Base-by-base conservation (phyloP, 2,888 invertebrate species). In the Volucella inanis region DNA sequence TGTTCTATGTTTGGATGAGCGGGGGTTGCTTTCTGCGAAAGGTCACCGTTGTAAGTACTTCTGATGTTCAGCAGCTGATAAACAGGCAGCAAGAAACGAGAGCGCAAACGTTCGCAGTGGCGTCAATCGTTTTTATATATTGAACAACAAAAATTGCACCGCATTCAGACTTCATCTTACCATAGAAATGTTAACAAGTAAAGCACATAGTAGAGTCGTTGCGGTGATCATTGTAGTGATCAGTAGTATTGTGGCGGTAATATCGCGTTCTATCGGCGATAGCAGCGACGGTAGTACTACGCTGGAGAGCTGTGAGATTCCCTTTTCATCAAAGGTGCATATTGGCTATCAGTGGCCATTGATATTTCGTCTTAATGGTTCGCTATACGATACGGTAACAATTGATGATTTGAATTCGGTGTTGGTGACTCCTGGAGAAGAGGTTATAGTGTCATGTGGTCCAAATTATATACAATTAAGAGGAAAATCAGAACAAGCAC, bases 321-420 rank as follows among this genome's bases (percentile, higher is more conserved):
- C 88, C 4, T 76, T 88, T 38, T 70, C 84, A 3, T 88, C 87
- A 1, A 78, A 76, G 49, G 77, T 14, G 0, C 70, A 86, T n/a
- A 87, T 87, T 74, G 77, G 83, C 39, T 76, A 87, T 14, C 88
- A 88, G 50, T 88, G 88, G 88, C 88, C 88, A n/a, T 50, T 88
- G 54, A 67, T 88, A 41, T 88, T 87, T 54, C 80, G 70, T 15
- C 12, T 50, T 22, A 82, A 87, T 67, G 88, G 88, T 14, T 62
- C 87, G 8, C 47, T 88, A 1, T 81, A 88, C 45, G 74, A 65
- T 0, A 85, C 87, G 3, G 61, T 67, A 11, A 52, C 2, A 3
- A 22, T 80, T 3, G 61, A 84, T 31, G 77, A 76, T 14, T 18
- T 38, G 0, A 54, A 82, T 67, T 68, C 64, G 50, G 83, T 83